A percentile compares a stretch with the other conserved stretches of the same genome.
Conservation (phyloP, 2,797 vertebrate species). For the Alca torda region DNA sequence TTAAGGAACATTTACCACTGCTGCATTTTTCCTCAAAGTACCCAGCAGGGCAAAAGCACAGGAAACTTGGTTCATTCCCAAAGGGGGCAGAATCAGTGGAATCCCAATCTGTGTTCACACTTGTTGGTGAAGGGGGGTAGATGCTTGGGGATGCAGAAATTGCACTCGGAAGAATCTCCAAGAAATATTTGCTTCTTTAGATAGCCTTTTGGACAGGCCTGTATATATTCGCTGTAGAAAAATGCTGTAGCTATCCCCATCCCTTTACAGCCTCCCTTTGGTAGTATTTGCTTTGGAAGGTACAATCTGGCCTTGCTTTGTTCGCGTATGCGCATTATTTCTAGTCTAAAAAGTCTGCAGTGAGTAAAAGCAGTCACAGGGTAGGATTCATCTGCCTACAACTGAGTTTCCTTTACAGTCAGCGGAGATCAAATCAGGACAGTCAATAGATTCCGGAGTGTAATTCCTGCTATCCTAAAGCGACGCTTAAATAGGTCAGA, state of each 20-base stretch:
- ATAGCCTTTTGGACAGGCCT: background rate
- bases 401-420: background rate
- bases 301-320: background rate
- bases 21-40: background rate
- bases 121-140: background rate
- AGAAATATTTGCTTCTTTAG: background rate
- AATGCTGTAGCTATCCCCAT: background rate
- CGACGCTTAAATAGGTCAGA: background rate
- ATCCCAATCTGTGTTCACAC: background rate
- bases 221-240: background rate
- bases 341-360: background rate
- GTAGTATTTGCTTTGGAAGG: background rate
- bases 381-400: background rate
- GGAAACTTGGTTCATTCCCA: background rate
- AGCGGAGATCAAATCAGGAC: conserved; percentile 6
- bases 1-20: background rate
- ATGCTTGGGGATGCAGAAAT: background rate
- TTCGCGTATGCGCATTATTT: background rate
- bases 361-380: background rate
- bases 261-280: background rate
- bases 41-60: background rate
- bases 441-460: background rate
- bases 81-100: background rate
- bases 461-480: background rate
- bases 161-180: background rate